phyloP scores from a whole-genome alignment of 2,888 invertebrate species.

The Drosophila borealis region DNA sequence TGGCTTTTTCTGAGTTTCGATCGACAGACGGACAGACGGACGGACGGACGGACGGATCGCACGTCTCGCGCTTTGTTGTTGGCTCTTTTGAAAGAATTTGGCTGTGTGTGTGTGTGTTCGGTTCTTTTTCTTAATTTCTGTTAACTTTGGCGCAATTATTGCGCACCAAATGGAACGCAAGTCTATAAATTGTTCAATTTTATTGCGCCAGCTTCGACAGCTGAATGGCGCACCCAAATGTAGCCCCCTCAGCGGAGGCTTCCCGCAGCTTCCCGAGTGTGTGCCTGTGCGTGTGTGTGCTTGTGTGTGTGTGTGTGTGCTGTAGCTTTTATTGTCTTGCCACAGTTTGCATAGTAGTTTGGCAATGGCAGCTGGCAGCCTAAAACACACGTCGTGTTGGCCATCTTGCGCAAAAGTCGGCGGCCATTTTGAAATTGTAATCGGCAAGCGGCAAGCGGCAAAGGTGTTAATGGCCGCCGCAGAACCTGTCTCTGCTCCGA shows the following conservation, averaged over 20 bases:
- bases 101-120: background rate
- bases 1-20: slow-evolving; percentile 29
- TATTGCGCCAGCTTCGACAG: slow-evolving; percentile 82
- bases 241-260: slow-evolving; percentile 23
- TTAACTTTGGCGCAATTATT: slow-evolving; percentile 75
- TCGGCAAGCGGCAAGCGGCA: slow-evolving; percentile 32
- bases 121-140: slow-evolving; percentile 48
- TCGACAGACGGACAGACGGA: background rate
- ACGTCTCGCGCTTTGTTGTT: slow-evolving; percentile 20
- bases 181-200: slow-evolving; percentile 81
- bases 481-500: background rate
- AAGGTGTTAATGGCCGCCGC: slow-evolving; percentile 46
- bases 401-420: slow-evolving; percentile 72
- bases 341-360: slow-evolving; percentile 74
- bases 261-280: slow-evolving; percentile 7
- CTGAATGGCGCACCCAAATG: slow-evolving; percentile 72
- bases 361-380: slow-evolving; percentile 69
- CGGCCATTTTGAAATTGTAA: slow-evolving; percentile 67
- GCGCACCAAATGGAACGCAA: slow-evolving; percentile 78
- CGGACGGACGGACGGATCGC: background rate
- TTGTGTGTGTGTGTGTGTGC: slow-evolving; percentile 22
- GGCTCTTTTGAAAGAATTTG: slow-evolving; percentile 41
- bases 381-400: slow-evolving; percentile 54
- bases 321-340: slow-evolving; percentile 51
- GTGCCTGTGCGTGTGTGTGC: slow-evolving; percentile 17